A percentile compares a stretch with the other conserved stretches of the same genome.
Conservation (phyloP, 2,888 invertebrate genomes). For the Heliconius ethilla region DNA sequence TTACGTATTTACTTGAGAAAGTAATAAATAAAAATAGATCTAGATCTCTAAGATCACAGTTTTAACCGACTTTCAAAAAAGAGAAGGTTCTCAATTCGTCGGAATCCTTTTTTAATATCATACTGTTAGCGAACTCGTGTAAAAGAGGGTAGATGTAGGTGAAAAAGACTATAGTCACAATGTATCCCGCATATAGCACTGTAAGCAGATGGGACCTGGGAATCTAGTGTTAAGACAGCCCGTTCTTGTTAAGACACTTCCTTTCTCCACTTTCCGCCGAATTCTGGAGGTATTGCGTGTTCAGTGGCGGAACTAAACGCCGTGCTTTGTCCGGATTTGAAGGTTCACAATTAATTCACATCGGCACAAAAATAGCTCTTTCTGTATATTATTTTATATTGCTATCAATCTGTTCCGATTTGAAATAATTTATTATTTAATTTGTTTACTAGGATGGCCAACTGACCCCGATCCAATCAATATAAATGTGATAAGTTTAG, state of each 20-base stretch:
- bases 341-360: neutral
- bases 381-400: neutral
- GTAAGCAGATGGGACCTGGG: neutral
- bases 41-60: too few relatives aligned
- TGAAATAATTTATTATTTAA: neutral
- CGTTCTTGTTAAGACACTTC: neutral
- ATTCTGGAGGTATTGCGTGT: neutral
- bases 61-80: too few relatives aligned
- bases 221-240: neutral
- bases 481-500: neutral
- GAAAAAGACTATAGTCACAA: neutral
- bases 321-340: neutral
- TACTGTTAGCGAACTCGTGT: too few relatives aligned
- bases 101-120: too few relatives aligned
- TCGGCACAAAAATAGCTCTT: neutral
- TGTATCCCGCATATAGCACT: neutral
- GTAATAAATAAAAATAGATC: too few relatives aligned
- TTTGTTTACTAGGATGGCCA: slow-evolving; percentile 5
- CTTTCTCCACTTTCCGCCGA: neutral
- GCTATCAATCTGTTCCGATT: neutral
- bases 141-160: too few relatives aligned
- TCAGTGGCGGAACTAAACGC: neutral
- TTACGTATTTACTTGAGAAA: too few relatives aligned
- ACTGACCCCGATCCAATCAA: neutral
- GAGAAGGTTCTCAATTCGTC: too few relatives aligned